These are phyloP conservation scores for Morpho helenor DNA, from an alignment of 2,888 invertebrate species.

Conservation along the genomic window DNA sequence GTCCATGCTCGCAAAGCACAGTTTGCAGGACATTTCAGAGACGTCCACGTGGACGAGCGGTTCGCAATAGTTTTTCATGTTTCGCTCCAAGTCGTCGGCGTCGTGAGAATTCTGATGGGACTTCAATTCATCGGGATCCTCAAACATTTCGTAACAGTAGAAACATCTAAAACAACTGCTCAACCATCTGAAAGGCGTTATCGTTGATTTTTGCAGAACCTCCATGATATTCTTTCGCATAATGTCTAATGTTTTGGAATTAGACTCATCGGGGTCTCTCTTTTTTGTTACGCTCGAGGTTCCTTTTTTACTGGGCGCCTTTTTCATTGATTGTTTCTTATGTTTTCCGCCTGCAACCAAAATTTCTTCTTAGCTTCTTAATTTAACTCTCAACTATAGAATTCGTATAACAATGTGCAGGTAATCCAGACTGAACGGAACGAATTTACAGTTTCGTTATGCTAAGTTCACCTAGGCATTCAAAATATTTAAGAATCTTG, in stretches of 20 bases:
- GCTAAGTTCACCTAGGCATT: no score
- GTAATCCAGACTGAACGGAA: no score
- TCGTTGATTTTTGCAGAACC: slow-evolving; percentile 38
- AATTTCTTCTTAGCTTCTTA: slow-evolving; percentile 27
- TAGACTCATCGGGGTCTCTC: slow-evolving; percentile 9
- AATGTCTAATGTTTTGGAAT: slow-evolving; percentile 24
- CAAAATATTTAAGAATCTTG: no score
- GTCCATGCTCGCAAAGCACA: slow-evolving; percentile 32
- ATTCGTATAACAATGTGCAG: no score
- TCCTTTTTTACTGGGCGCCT: slow-evolving; percentile 6
- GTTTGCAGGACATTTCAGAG: slow-evolving; percentile 39
- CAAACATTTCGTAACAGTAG: slow-evolving; percentile 41
- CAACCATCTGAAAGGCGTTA: slow-evolving; percentile 43
- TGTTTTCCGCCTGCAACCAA: slow-evolving; percentile 30
- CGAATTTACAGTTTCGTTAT: no score
- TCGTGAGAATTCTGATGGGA: slow-evolving; percentile 30
- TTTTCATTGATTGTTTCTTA: slow-evolving; percentile 11
- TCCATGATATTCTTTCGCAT: slow-evolving; percentile 39
- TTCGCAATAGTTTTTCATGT: slow-evolving; percentile 33
- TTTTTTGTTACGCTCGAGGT: neutral
- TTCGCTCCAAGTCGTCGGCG: slow-evolving; percentile 29
- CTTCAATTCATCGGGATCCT: slow-evolving; percentile 36
- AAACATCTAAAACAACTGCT: slow-evolving; percentile 42
- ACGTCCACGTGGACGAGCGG: slow-evolving; percentile 40
- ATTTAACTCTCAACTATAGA: neutral